Evolutionary conservation across 2,888 invertebrate genomes (phyloP), one percentile per base, ranked within the genome.

Genomic region (Antheraea assamensis): DNA sequence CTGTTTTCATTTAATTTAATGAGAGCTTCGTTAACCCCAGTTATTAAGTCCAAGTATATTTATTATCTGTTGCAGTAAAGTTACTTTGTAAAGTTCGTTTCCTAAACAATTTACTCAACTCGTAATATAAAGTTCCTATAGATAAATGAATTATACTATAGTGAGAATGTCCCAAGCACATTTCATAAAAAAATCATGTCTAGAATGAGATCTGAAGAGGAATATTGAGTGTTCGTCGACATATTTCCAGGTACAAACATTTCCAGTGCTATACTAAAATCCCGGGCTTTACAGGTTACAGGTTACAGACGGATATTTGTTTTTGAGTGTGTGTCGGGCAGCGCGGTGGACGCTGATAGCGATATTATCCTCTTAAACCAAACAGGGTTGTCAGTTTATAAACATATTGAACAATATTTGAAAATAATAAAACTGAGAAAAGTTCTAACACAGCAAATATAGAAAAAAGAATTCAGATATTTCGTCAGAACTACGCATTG

Each of bases 281-380:
- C 68, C 35, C 21, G 35, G 13, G 68, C 68, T 68, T 64, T 64
- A 30, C 5, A 27, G 30, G 30, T 64, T 30, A 7, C n/a, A 35
- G 35, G 35, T 68, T n/a, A 68, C 35, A 35, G 3, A 2, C 68
- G 68, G 35, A 68, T 68, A n/a, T 35, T 35, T 35, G 68, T 68
- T 68, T 31, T 68, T n/a, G n/a, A 3, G 21, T 35, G 35, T 68
- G 10, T 35, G 35, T 19, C 35, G 68, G 10, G 35, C 68, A 35
- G 68, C n/a, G 35, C 68, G 68, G 68, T 68, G 35, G 35, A 21
- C 35, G 21, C 35, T 21, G 68, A 35, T 35, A 68, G 35, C 35
- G 13, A 68, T 68, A 68, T 35, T 35, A 68, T 68, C 68, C 68
- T n/a, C 10, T 35, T 68, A 68, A 68, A 35, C n/a, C 35, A 8